Evolutionary conservation across 53 echinoderm and acorn worm species (phyloP).

Genomic region (Temnopleurus reevesii): DNA sequence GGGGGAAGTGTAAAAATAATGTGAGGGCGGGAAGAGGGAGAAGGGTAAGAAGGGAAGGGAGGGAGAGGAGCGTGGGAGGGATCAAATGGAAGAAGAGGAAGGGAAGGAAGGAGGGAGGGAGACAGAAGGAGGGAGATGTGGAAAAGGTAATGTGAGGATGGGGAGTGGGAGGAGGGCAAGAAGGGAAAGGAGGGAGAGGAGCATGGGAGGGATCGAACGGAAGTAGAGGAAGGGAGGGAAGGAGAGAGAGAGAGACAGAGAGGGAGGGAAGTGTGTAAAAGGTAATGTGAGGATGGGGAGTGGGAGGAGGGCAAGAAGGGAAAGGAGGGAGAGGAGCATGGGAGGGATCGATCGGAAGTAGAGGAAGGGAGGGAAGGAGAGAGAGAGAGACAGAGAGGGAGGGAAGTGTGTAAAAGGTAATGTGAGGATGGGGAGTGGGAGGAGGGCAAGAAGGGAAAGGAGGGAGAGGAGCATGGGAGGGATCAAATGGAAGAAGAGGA

Average conservation of each 20-base stretch:
- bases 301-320: neutral
- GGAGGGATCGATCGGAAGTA: neutral
- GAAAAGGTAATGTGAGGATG: neutral
- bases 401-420: neutral
- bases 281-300: neutral
- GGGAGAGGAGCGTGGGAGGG: neutral
- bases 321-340: neutral
- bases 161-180: neutral
- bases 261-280: neutral
- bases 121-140: neutral
- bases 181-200: neutral
- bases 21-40: neutral
- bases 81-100: neutral
- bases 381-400: neutral
- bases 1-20: neutral
- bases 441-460: too few species aligned
- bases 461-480: too few species aligned
- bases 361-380: neutral
- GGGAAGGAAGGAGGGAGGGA: neutral
- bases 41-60: neutral
- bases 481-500: too few species aligned
- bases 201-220: neutral
- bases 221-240: neutral
- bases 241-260: neutral
- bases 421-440: too few species aligned